Conservation (phyloP, 2,797 vertebrate genomes). For the Sebastes nivosus region DNA sequence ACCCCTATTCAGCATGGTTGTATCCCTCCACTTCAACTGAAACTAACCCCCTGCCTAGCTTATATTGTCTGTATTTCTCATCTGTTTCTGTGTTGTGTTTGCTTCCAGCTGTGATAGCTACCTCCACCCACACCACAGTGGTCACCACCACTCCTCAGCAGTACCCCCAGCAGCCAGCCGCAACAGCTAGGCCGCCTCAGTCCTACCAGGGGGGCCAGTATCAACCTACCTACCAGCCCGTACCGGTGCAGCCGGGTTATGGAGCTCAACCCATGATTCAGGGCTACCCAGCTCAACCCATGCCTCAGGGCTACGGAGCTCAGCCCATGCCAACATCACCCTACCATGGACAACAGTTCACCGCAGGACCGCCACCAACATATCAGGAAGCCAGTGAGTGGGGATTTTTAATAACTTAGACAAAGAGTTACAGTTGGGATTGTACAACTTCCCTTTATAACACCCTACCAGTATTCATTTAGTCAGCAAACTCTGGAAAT, state of each 20-base stretch:
- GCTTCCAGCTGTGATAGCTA: conserved; percentile 72
- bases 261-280: conserved; percentile 22
- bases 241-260: conserved; percentile 72
- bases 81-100: conserved; percentile 14
- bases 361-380: conserved; percentile 63
- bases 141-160: conserved; percentile 55
- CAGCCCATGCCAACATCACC: conserved; percentile 51
- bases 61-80: neutral
- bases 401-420: neutral
- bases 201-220: conserved; percentile 69
- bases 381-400: conserved; percentile 79
- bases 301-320: conserved; percentile 50
- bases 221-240: conserved; percentile 70
- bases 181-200: conserved; percentile 14
- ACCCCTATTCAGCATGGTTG: neutral
- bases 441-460: neutral
- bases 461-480: neutral
- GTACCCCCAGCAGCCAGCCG: conserved; percentile 72
- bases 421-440: neutral
- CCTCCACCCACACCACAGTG: conserved; percentile 79
- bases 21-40: neutral
- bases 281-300: conserved; percentile 32
- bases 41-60: neutral
- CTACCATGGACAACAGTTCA: conserved; percentile 62
- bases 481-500: neutral